Conservation (phyloP, 1,140 invertebrate genomes). For the Oedothorax gibbosus region DNA sequence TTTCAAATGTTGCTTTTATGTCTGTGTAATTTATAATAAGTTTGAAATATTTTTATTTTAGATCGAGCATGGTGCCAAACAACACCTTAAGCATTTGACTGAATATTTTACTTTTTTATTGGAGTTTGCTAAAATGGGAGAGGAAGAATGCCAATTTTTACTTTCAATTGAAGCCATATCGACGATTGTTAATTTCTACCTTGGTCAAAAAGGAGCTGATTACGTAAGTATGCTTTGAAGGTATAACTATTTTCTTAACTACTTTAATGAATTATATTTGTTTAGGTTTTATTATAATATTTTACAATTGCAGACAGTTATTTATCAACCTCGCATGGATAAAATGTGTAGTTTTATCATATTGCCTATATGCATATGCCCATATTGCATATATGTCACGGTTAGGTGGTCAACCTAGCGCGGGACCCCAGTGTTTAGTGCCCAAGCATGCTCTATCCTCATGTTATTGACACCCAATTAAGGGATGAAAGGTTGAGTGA, state of each 20-base stretch:
- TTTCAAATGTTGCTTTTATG: background rate
- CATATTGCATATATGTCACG: too few relatives aligned
- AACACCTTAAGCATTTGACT: conserved; percentile 86
- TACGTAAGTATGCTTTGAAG: conserved; percentile 70
- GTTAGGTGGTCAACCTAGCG: too few relatives aligned
- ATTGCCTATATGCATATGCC: too few relatives aligned
- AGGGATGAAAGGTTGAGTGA: too few relatives aligned
- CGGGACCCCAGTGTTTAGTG: too few relatives aligned
- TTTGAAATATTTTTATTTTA: conserved; percentile 67
- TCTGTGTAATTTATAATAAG: conserved; percentile 36
- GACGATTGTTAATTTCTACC: conserved; percentile 90
- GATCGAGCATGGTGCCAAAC: conserved; percentile 89
- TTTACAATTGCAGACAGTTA: too few relatives aligned
- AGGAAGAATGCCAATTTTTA: conserved; percentile 89
- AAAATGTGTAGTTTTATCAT: too few relatives aligned
- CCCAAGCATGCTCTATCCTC: too few relatives aligned
- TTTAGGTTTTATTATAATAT: too few relatives aligned
- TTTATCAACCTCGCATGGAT: too few relatives aligned
- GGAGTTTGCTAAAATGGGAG: conserved; percentile 95
- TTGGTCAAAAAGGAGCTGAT: conserved; percentile 81
- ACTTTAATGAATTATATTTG: too few relatives aligned
- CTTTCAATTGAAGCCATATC: conserved; percentile 87
- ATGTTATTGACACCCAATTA: too few relatives aligned
- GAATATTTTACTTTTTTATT: conserved; percentile 93
- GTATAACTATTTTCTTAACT: background rate